phyloP scores from a whole-genome alignment of 2,113 vertebrate species.

The Oceanodroma tethys region DNA sequence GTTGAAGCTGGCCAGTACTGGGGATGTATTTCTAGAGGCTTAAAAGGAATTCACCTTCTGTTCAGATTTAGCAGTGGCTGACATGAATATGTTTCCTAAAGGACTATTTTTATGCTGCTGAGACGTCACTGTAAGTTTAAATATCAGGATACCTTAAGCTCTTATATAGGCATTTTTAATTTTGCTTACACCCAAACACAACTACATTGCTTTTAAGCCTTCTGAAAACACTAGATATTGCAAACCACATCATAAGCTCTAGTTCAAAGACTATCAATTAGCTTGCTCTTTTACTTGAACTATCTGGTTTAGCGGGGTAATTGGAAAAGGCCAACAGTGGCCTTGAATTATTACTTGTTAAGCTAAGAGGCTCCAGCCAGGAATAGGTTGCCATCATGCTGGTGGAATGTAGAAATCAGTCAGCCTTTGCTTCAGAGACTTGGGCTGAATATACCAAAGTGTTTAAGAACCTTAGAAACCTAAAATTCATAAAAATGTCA shows the following conservation, averaged over 20 bases:
- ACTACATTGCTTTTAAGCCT: background rate
- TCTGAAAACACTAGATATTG: background rate
- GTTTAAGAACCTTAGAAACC: background rate
- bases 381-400: background rate
- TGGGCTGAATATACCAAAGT: background rate
- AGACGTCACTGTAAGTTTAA: slow-evolving; percentile 44
- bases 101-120: slow-evolving; percentile 9
- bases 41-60: slow-evolving; percentile 22
- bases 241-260: slow-evolving; percentile 2
- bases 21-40: slow-evolving; percentile 12
- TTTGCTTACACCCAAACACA: slow-evolving; percentile 13
- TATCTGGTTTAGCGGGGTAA: background rate
- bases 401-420: background rate
- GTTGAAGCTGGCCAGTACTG: background rate
- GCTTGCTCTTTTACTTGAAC: slow-evolving; percentile 22
- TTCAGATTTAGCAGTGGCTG: slow-evolving; percentile 21
- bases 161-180: background rate
- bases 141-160: background rate
- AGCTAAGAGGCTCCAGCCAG: slow-evolving; percentile 3
- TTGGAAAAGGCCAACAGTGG: slow-evolving; percentile 6
- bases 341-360: slow-evolving; percentile 36
- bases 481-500: background rate
- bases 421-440: background rate
- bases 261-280: slow-evolving; percentile 54
- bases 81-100: slow-evolving; percentile 28